Conservation (phyloP, 2,113 vertebrate species). For the Chionodraco myersi region DNA sequence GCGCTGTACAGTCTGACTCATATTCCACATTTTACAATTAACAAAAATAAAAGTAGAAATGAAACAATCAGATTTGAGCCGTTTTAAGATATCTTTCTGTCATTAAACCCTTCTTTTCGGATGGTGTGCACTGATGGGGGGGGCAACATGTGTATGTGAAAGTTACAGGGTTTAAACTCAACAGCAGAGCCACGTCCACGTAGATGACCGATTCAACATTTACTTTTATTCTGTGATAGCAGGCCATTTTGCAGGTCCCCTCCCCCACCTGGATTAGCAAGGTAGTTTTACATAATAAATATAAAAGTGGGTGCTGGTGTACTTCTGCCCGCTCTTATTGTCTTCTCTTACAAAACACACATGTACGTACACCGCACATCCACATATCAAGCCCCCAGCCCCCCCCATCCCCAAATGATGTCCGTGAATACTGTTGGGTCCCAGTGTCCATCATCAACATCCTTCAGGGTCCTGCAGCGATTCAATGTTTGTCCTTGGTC, state of each 20-base stretch:
- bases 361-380: slow-evolving; percentile 53
- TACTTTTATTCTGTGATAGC: slow-evolving; percentile 38
- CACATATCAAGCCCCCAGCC: slow-evolving; percentile 32
- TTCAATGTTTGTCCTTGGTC: slow-evolving; percentile 52
- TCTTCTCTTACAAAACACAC: slow-evolving; percentile 57
- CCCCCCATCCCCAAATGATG: slow-evolving; percentile 26
- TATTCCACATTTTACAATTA: background rate
- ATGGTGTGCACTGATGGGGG: background rate
- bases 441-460: slow-evolving; percentile 49
- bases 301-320: slow-evolving; percentile 80
- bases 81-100: background rate
- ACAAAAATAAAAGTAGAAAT: background rate
- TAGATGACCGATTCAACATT: background rate
- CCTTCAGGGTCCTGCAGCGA: slow-evolving; percentile 43
- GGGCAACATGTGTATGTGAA: no score
- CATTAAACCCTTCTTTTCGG: background rate
- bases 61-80: background rate
- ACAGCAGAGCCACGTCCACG: slow-evolving; percentile 8
- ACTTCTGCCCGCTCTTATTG: slow-evolving; percentile 53
- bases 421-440: slow-evolving; percentile 54
- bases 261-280: slow-evolving; percentile 26
- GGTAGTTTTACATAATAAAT: slow-evolving; percentile 76
- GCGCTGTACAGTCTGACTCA: background rate
- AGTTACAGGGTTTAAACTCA: background rate
- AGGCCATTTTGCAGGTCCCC: slow-evolving; percentile 22